phyloP scores from a whole-genome alignment of 2,113 vertebrate genomes.

The Rhea pennata region DNA sequence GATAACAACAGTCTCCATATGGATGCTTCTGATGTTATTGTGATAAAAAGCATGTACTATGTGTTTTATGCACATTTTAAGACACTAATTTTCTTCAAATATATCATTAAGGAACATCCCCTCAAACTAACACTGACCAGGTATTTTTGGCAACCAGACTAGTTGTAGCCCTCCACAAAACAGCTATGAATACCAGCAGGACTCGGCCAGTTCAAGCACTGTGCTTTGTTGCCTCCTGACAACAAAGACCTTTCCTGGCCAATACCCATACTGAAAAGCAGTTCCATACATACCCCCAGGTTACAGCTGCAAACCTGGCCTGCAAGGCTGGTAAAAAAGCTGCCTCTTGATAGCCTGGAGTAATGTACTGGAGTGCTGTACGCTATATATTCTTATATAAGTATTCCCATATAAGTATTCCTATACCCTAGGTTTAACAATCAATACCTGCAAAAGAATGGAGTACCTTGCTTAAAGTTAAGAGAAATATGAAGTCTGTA shows the following conservation, averaged over 20 bases:
- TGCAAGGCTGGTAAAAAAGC: not conserved
- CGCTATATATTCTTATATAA: too few relatives aligned
- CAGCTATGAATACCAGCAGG: not conserved
- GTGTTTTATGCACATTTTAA: not conserved
- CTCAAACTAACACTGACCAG: not conserved
- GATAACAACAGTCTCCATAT: not conserved
- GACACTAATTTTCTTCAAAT: not conserved
- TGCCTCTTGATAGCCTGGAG: not conserved
- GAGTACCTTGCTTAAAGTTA: not conserved
- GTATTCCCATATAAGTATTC: not conserved
- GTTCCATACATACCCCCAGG: not conserved
- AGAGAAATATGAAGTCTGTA: not conserved
- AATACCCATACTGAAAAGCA: not conserved
- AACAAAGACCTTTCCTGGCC: not conserved
- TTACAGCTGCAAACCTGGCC: not conserved
- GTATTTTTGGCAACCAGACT: not conserved
- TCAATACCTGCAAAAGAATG: not conserved
- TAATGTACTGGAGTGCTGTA: not conserved
- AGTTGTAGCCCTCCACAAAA: not conserved
- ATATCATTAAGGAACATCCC: not conserved
- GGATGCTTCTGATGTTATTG: not conserved
- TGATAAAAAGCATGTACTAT: not conserved
- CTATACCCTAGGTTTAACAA: not conserved
- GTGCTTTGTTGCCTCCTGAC: not conserved
- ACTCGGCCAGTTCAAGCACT: fast-evolving